Evolutionary conservation across 2,113 vertebrate genomes (phyloP).

Genomic region (Eclectus roratus): DNA sequence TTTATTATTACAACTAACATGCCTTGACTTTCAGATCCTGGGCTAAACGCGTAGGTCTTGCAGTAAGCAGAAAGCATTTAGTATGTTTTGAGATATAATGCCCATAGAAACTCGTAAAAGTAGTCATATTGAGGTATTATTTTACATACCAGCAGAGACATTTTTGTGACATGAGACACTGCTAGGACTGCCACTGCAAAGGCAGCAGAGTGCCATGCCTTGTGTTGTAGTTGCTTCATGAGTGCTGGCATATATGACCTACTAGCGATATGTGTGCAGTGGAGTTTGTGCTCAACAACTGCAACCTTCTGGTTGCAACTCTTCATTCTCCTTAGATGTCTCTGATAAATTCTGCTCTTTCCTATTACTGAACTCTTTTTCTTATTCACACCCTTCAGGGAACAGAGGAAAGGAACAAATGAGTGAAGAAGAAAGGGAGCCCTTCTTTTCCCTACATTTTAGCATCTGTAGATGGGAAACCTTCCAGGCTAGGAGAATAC

Average conservation of each 20-base stretch:
- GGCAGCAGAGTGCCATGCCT: background rate
- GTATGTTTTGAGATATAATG: background rate
- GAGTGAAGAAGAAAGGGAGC: background rate
- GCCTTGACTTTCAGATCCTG: background rate
- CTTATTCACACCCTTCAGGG: background rate
- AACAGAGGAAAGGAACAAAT: background rate
- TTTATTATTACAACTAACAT: background rate
- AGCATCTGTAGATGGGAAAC: background rate
- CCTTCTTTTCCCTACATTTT: background rate
- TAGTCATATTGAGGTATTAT: background rate
- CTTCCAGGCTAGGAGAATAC: background rate
- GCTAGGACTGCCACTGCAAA: background rate
- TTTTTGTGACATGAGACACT: background rate
- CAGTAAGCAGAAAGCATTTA: background rate
- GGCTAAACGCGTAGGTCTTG: background rate
- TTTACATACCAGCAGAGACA: background rate
- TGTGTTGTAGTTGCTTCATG: background rate
- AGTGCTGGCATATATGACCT: background rate
- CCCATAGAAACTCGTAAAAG: background rate
- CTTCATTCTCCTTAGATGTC: background rate
- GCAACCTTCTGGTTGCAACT: background rate
- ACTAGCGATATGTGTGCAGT: fast-evolving
- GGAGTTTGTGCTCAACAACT: background rate
- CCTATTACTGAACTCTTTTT: background rate
- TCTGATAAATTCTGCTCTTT: background rate